Conservation (phyloP, 53 echinoderm and acorn worm genomes). For the Apostichopus leukothele region DNA sequence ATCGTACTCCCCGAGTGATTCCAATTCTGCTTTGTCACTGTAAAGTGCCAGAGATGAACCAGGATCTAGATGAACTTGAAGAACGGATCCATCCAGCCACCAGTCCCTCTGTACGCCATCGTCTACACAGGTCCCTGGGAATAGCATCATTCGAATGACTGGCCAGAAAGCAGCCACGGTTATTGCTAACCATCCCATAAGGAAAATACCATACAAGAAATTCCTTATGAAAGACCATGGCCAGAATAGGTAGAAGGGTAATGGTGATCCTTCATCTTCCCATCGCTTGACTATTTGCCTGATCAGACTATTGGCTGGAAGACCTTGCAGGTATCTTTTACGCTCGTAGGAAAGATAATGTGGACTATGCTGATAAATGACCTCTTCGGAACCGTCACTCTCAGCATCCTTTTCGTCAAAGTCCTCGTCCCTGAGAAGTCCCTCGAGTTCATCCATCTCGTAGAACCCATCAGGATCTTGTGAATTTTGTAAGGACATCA, state of each 20-base stretch:
- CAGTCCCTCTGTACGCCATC: not conserved
- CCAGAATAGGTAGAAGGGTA: slow-evolving; percentile 28
- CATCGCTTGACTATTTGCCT: slow-evolving; percentile 8
- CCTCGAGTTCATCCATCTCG: slow-evolving; percentile 35
- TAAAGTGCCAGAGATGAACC: not conserved
- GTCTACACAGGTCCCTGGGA: not conserved
- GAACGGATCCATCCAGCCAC: slow-evolving; percentile 12
- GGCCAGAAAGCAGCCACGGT: slow-evolving; percentile 30
- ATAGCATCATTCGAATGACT: slow-evolving; percentile 1
- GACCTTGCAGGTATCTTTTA: not conserved
- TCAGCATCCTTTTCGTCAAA: slow-evolving; percentile 16
- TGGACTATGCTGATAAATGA: not conserved
- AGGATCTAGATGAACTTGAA: not conserved
- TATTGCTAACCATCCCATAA: not conserved
- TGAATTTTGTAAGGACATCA: slow-evolving; percentile 15
- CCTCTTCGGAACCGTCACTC: slow-evolving; percentile 32
- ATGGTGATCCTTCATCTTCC: not conserved
- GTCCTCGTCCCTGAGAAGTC: slow-evolving; percentile 14
- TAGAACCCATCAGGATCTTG: slow-evolving; percentile 19
- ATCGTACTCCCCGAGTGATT: not conserved
- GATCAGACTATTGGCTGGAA: slow-evolving; percentile 12
- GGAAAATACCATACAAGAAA: not conserved
- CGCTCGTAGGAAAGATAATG: not conserved
- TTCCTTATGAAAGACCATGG: slow-evolving; percentile 33
- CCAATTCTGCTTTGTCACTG: not conserved